Conservation (phyloP, 2,797 vertebrate genomes). For the Chrysocyon brachyurus region DNA sequence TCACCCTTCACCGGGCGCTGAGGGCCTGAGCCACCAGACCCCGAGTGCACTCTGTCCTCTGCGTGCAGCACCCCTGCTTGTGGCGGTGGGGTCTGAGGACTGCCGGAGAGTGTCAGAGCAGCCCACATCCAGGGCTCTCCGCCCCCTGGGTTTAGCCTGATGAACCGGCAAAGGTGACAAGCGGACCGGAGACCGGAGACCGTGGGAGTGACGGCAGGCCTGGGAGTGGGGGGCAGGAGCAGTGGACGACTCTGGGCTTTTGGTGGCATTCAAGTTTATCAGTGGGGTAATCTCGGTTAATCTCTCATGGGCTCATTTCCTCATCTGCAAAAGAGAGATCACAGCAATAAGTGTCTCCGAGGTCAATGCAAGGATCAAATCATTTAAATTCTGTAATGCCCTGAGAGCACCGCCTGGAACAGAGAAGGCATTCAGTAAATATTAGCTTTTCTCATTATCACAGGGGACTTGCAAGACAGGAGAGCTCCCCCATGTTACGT, state of each 20-base stretch:
- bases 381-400: background rate
- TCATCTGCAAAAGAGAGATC: background rate
- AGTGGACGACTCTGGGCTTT: background rate
- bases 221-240: fast-evolving
- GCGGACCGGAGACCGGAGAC: background rate
- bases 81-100: background rate
- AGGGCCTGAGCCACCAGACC: background rate
- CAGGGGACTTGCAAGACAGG: background rate
- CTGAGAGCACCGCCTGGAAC: background rate
- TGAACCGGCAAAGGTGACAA: background rate
- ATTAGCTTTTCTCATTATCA: background rate
- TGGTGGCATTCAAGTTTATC: background rate
- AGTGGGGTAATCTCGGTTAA: background rate
- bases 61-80: fast-evolving
- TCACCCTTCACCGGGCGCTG: fast-evolving
- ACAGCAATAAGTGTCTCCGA: background rate
- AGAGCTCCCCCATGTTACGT: background rate
- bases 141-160: background rate
- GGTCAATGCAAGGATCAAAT: background rate
- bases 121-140: background rate
- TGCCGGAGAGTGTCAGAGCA: background rate
- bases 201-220: background rate
- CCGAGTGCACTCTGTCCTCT: fast-evolving
- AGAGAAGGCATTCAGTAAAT: background rate
- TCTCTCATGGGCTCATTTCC: background rate